Evolutionary conservation across 2,888 invertebrate genomes (phyloP), one percentile per base, ranked within the genome.

Genomic region (Trissolcus brochymenae): DNA sequence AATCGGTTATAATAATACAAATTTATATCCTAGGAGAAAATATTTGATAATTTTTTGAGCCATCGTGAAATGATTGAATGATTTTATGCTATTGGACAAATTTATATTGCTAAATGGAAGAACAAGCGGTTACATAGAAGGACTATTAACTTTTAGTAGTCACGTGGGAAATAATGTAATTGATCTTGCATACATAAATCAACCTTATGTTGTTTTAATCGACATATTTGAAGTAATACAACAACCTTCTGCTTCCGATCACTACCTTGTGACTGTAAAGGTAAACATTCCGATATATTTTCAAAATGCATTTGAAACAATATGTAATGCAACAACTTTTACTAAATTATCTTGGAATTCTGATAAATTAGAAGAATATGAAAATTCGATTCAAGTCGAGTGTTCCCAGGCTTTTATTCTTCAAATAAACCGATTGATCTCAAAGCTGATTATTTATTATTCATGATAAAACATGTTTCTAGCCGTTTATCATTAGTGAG

Each of bases 91-190:
- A 11, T 25, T 46, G 6, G 49, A 59, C 13, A 19, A 40, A 21
- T 59, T 59, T 11, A 25, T 59, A 14, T n/a, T 59, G 9, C 16
- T 19, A 16, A 57, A 57, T 57, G 57, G 57, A 9, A 57, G 57
- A 29, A 57, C 41, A 4, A 1, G 14, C 2, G 59, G 49, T 1
- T 46, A 59, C 16, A 16, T 4, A 9, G 25, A 25, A 14, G 59
- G 59, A n/a, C 7, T 49, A 14, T 59, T 46, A 25, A 59, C 59
- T 59, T 59, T 59, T 49, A 21, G 19, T n/a, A 25, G 25, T 25
- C 25, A 40, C 4, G n/a, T 14, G 14, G 59, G 59, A 3, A 59
- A 59, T 49, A 59, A 49, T 49, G 49, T 49, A 7, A 59, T 59
- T 3, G 59, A 59, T 49, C 19, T 59, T 14, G 59, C 59, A 2